These are phyloP conservation scores for Stenolophus ochropezus DNA, from an alignment of 2,888 invertebrate genomes.

Conservation along the genomic window DNA sequence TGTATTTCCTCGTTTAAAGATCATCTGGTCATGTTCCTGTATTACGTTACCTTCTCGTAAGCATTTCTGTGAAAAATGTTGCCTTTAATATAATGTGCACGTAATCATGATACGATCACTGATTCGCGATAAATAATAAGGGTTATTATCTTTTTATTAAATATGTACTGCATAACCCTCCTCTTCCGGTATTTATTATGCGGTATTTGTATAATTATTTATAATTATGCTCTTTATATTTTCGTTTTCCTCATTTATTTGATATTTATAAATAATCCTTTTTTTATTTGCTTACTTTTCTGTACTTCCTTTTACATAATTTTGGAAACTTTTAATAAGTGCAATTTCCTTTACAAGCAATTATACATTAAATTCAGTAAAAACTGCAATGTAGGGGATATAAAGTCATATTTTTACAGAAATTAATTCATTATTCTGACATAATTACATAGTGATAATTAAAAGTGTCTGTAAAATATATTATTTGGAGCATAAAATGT, in stretches of 20 bases:
- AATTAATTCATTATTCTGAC: background rate
- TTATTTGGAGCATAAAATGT: background rate
- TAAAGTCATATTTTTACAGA: no score
- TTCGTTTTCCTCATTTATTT: slow-evolving; percentile 13
- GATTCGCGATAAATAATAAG: slow-evolving; percentile 32
- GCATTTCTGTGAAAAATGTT: slow-evolving; percentile 3
- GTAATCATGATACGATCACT: slow-evolving; percentile 13
- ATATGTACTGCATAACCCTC: background rate
- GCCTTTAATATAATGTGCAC: slow-evolving; percentile 21
- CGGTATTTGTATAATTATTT: background rate
- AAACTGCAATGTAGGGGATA: background rate
- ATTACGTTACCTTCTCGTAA: background rate
- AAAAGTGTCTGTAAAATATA: background rate
- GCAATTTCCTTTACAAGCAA: background rate
- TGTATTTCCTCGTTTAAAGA: background rate
- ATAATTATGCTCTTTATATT: slow-evolving; percentile 15
- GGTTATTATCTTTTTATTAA: slow-evolving; percentile 34
- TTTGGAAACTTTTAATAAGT: background rate
- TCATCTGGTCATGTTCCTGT: background rate
- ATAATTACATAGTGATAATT: background rate
- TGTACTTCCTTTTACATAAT: background rate
- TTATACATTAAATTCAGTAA: background rate
- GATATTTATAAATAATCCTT: background rate
- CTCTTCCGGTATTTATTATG: slow-evolving; percentile 17
- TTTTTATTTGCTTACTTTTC: background rate